Percentiles rank a stretch among this genome's conserved stretches.
These are phyloP conservation scores for Mormyrops attenuatus DNA, from an alignment of 2,797 vertebrate species.

Conservation along the genomic window DNA sequence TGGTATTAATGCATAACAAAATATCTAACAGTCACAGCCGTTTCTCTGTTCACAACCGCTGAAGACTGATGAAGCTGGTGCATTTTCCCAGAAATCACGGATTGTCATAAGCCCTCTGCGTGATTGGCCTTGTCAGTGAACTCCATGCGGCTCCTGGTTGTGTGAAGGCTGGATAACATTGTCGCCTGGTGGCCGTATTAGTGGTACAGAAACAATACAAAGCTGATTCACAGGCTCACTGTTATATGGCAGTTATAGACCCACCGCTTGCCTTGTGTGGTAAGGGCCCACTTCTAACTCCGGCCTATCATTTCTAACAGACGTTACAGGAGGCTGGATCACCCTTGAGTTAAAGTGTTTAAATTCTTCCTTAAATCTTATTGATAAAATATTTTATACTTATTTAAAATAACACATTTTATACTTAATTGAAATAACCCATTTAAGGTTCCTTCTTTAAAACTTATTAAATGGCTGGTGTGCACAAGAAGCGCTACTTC, in stretches of 20 bases:
- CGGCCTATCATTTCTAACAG: too few species aligned
- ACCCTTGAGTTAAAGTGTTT: too few species aligned
- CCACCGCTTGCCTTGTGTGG: not conserved
- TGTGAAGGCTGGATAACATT: too few species aligned
- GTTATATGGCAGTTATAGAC: not conserved
- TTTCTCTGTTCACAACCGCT: not conserved
- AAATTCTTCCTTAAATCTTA: too few species aligned
- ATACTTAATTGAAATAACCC: not conserved
- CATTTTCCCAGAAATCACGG: not conserved
- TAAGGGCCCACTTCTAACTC: too few species aligned
- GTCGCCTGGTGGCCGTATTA: not conserved
- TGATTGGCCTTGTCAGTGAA: too few species aligned
- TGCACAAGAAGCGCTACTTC: not conserved
- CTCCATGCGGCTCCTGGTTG: too few species aligned
- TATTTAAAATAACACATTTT: not conserved
- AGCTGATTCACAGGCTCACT: not conserved
- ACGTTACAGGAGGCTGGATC: too few species aligned
- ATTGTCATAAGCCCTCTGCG: not conserved
- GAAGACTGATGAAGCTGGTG: not conserved
- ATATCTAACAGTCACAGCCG: not conserved
- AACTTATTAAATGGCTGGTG: not conserved
- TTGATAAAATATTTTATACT: too few species aligned
- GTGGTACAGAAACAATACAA: not conserved
- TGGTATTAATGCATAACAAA: too few species aligned
- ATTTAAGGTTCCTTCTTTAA: not conserved